These are phyloP conservation scores for Agapostemon virescens DNA, from an alignment of 2,888 invertebrate species.

Conservation along the genomic window DNA sequence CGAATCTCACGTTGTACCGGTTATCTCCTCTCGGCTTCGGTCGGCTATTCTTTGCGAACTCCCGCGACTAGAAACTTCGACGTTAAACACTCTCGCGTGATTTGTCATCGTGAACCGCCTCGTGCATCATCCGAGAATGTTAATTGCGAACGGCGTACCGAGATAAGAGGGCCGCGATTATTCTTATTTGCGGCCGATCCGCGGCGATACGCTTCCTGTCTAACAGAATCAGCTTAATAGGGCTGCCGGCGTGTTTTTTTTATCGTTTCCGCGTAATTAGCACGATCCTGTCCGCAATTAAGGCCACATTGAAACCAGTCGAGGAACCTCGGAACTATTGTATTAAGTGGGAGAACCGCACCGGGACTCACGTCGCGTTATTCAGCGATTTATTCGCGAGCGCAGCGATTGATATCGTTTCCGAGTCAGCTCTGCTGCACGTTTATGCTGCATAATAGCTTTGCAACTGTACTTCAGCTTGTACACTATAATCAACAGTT, in stretches of 20 bases:
- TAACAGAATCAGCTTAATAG: constrained; percentile 30
- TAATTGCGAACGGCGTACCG: constrained; percentile 38
- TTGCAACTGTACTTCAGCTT: not conserved
- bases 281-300: constrained; percentile 13
- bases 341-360: not conserved
- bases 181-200: constrained; percentile 18
- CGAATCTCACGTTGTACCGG: constrained; percentile 48
- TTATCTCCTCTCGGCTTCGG: constrained; percentile 34
- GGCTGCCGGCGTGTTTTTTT: not conserved
- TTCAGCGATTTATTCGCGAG: constrained; percentile 9
- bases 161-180: constrained; percentile 30
- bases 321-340: not conserved
- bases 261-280: constrained; percentile 22
- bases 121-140: constrained; percentile 52
- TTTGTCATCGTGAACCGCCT: constrained; percentile 51
- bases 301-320: constrained; percentile 4
- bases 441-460: not conserved
- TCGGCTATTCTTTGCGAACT: constrained; percentile 39
- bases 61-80: constrained; percentile 30
- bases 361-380: not conserved
- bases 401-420: constrained; percentile 7
- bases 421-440: not conserved
- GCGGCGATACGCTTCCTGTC: constrained; percentile 10
- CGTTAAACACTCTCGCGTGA: constrained; percentile 51
- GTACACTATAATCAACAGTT: not conserved